Evolutionary conservation across 2,797 vertebrate genomes (phyloP), one percentile per base, ranked within the genome.

Genomic region (Spizella passerina): DNA sequence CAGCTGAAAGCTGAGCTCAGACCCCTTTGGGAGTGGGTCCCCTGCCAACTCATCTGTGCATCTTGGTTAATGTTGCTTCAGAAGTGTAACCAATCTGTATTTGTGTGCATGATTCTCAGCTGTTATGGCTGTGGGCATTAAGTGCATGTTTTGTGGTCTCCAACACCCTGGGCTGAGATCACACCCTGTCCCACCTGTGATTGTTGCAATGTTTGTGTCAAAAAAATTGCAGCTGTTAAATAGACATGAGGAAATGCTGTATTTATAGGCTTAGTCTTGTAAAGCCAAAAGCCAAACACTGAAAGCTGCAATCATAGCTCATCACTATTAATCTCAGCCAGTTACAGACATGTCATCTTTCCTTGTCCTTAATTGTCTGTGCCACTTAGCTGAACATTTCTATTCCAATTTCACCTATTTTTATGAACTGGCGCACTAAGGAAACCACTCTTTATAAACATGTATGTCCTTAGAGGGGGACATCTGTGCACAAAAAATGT

Each of bases 111-210:
- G 39, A n/a, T 29, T 63, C 30, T 39, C 27, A 73, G 43, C 2
- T 3, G 24, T 4, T 2, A 1, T 4, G 44, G 50, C 32, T 81
- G 61, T 50, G 32, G 59, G 59, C 27, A 38, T 36, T 5, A 12
- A 55, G 56, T 43, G 52, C 10, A 4, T 66, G 64, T 70, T 85
- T 66, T 56, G 65, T 36, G 23, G 49, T 47, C 32, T 77, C 41
- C 61, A 68, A 5, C 36, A 66, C 19, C 43, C 24, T 0, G 0
- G 68, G 70, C 52, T 52, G 66, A 72, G 76, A 47, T 85, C 68
- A 50, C 0, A 0, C 17, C 46, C 32, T 72, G 41, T 52, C 38
- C 52, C 1, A 0, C 10, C 7, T 53, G 73, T 66, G 17, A 47
- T 50, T 3, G 1, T 82, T 55, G 16, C 36, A 21, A 19, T 59